These are phyloP conservation scores for Falco peregrinus DNA, from an alignment of 2,797 vertebrate genomes.

Conservation along the genomic window DNA sequence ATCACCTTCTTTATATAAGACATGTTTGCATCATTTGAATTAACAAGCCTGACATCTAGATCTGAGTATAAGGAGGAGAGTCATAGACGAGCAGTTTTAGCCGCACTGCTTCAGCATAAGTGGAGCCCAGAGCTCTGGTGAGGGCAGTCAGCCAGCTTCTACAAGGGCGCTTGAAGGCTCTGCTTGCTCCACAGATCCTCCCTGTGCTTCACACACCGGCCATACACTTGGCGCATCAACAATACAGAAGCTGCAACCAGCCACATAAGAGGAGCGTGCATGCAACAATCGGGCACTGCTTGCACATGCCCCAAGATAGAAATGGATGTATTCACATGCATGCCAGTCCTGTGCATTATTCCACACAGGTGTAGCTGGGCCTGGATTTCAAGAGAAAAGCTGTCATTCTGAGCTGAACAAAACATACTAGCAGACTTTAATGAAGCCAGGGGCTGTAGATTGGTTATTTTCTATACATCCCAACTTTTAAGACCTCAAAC, in stretches of 20 bases:
- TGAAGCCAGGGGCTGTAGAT: background rate
- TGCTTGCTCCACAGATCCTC: background rate
- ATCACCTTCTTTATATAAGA: background rate
- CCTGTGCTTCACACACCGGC: background rate
- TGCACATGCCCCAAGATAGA: accelerated
- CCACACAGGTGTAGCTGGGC: background rate
- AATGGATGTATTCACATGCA: background rate
- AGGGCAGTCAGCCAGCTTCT: background rate
- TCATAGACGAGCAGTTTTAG: accelerated
- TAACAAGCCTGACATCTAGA: background rate
- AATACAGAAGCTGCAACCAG: background rate
- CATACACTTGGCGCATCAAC: background rate
- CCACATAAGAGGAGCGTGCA: accelerated
- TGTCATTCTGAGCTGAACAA: background rate
- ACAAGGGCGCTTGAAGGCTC: background rate
- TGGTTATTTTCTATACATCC: background rate
- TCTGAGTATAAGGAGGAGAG: background rate
- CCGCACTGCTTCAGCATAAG: background rate
- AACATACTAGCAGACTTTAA: background rate
- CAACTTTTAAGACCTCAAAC: background rate
- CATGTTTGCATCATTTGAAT: background rate
- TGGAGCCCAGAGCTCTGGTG: background rate
- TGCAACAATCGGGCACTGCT: accelerated
- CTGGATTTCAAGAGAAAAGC: background rate
- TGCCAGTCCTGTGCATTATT: background rate